These are phyloP conservation scores for Myioborus melanocephalus DNA, from an alignment of 2,797 vertebrate genomes.

Conservation along the genomic window DNA sequence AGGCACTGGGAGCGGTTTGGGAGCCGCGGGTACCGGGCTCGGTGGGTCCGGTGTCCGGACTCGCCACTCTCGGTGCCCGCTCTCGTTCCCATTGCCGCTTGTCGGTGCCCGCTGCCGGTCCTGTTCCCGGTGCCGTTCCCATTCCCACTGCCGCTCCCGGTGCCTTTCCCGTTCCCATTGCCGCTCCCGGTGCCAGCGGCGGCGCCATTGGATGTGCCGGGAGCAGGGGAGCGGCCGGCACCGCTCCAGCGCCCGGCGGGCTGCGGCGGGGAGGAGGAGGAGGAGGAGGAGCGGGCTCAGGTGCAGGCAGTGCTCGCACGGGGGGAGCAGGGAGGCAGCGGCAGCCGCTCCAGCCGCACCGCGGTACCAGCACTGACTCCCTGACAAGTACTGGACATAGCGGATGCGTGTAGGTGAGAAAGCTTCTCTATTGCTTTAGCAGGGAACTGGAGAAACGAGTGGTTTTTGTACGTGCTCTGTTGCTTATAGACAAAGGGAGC, in stretches of 20 bases:
- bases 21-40: neutral
- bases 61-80: neutral
- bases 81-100: too few species aligned
- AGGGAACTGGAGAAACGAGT: neutral
- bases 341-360: slow-evolving; percentile 84
- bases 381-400: slow-evolving; percentile 27
- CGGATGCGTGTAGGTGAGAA: slow-evolving; percentile 69
- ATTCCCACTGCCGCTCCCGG: too few species aligned
- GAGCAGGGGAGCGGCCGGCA: slow-evolving; percentile 69
- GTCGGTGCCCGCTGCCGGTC: too few species aligned
- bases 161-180: too few species aligned
- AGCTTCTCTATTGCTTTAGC: slow-evolving; percentile 31
- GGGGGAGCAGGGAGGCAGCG: slow-evolving; percentile 74
- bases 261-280: slow-evolving; percentile 53
- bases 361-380: slow-evolving; percentile 55
- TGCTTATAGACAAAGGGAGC: slow-evolving; percentile 7
- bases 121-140: too few species aligned
- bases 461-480: slow-evolving; percentile 19
- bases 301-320: slow-evolving; percentile 78
- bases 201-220: slow-evolving; percentile 70
- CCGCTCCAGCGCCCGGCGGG: slow-evolving; percentile 58
- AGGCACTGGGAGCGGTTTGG: neutral
- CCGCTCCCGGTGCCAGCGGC: neutral
- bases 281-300: slow-evolving; percentile 80
- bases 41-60: neutral